Evolutionary conservation across 1,140 invertebrate genomes (phyloP).

Genomic region (Ylistrum balloti): DNA sequence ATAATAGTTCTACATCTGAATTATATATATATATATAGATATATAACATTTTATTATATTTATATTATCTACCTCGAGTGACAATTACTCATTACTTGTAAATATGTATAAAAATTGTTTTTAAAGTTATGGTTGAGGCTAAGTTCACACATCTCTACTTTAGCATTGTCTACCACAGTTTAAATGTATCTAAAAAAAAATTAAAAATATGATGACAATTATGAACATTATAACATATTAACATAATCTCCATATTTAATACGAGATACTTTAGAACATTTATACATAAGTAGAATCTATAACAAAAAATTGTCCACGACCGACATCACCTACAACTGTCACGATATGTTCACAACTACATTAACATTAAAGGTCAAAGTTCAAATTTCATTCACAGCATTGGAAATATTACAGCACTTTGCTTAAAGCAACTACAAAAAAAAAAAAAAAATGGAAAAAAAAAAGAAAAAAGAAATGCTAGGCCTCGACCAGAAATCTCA

Average conservation of each 20-base stretch:
- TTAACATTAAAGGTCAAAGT: not conserved
- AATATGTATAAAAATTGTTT: conserved; percentile 30
- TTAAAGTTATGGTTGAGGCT: not conserved
- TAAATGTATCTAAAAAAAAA: conserved; percentile 31
- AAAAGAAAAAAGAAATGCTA: not conserved
- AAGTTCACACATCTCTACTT: not conserved
- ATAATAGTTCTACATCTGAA: not conserved
- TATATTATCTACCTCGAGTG: not conserved
- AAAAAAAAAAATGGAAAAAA: not conserved
- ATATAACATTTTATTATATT: not conserved
- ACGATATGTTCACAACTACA: conserved; percentile 38
- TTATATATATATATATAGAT: conserved; percentile 9
- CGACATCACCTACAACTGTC: not conserved
- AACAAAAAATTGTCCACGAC: not conserved
- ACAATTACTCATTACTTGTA: conserved; percentile 28
- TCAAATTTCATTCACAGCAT: conserved; percentile 12
- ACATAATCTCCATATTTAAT: conserved; percentile 23
- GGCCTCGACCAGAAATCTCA: not conserved
- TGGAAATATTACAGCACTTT: conserved; percentile 39
- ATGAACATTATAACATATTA: conserved; percentile 12
- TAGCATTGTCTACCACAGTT: conserved; percentile 26
- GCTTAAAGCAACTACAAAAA: conserved; percentile 28
- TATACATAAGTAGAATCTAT: conserved; percentile 19
- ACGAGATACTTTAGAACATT: conserved; percentile 15
- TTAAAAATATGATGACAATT: conserved; percentile 21